Base-by-base conservation (phyloP, 2,113 vertebrate species). In the Trogon melanurus region DNA sequence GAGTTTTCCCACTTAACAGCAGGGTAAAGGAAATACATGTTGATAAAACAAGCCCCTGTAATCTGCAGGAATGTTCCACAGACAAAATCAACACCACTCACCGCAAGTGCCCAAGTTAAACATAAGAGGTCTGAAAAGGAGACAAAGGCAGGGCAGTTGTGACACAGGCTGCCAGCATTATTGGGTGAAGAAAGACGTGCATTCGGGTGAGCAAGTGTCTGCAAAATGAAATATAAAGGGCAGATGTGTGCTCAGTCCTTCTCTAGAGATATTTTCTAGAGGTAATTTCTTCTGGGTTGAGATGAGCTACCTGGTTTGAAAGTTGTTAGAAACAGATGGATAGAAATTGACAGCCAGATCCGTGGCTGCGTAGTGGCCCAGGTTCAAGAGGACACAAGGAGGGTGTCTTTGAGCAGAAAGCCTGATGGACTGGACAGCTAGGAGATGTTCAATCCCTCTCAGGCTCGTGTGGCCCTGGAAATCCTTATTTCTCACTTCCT, bases 401-500 rank as follows among this genome's bases (percentile, higher is more conserved):
- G n/a, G 13, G 41, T 13, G 13, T 27, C 23, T 75, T 3, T 75
- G 34, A 58, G 45, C 21, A 64, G 47, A 73, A 11, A 79, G 3
- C 32, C 61, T 69, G 57, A 18, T 27, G 12, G 27, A 13, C 2
- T 36, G 67, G 18, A 30, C 23, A 45, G n/a, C 4, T 64, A 69
- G 26, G 18, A 81, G 8, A 1, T 72, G 7, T 70, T 89, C 29
- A 56, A 5, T 32, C 9, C 9, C 19, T 44, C 11, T 76, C 50
- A 86, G 38, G 51, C 6, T 60, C 62, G 5, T 0, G 0, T 41
- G 13, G n/a, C 5, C 9, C 19, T 45, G 38, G 27, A 65, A 26
- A 41, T 11, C 19, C 44, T 11, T 16, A 38, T 38, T 88, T 91
- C 14, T 50, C 19, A 17, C 13, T 69, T 79, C 18, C 11, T 48